Evolutionary conservation across 2,113 vertebrate species (phyloP), one percentile per base, ranked within the genome.

Genomic region (Ammodytes dubius): DNA sequence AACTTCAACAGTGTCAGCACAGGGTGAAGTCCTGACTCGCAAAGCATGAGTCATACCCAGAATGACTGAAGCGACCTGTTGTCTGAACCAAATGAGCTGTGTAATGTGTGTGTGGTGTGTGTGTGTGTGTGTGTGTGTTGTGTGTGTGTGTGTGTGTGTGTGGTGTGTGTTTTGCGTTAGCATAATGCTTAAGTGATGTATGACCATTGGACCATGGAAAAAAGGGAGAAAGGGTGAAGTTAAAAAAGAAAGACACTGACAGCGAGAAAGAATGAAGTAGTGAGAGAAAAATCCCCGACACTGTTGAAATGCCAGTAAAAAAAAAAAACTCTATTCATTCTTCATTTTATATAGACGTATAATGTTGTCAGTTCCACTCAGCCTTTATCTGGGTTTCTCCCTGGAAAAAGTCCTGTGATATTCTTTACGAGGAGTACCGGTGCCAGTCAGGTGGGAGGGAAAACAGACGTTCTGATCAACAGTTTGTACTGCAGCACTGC

Each of bases 331-430:
- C 49, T 37, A 13, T 77, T 78, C 85, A 83, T 78, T 77, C 81
- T 73, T 88, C 39, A 54, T 86, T 80, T 88, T 76, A 83, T 85
- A 76, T 52, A 37, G 80, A 82, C 39, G 70, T 77, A 83, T 86
- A 88, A 88, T 87, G 80, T 74, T 87, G 82, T 89, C 89, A 75
- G 77, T 86, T 88, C 63, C 83, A 85, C 84, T 89, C 80, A 84
- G 72, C 27, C 42, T 81, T 83, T 74, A 67, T 89, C 52, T 61
- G 54, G 70, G 54, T 81, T 85, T 80, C 61, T 69, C 58, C 8
- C 39, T 76, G 70, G 76, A 90, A 90, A 87, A 79, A 72, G 17
- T 46, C 45, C 58, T 74, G 66, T 71, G 76, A 86, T 85, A 56
- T 84, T 90, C 2, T 90, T 92, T 82, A 90, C 86, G 53, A 49